phyloP scores from a whole-genome alignment of 2,797 vertebrate genomes.

The Lerista edwardsae region DNA sequence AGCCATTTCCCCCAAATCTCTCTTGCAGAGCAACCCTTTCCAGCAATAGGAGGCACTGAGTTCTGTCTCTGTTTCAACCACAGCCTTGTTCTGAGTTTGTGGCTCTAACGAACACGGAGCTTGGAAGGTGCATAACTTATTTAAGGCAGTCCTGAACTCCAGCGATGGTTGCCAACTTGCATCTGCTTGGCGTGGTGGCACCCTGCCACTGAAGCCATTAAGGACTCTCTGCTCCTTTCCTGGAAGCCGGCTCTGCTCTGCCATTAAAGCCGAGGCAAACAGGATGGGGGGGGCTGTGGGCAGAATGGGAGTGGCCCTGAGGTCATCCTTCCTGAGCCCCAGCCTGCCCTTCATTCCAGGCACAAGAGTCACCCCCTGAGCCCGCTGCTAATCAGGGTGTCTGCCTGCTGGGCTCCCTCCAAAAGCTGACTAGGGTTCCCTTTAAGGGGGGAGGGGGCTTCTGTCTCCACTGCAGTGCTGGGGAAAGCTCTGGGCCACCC shows the following conservation, averaged over 20 bases:
- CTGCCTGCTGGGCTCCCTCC: too few relatives aligned
- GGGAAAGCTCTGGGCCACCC: too few relatives aligned
- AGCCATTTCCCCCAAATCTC: not conserved
- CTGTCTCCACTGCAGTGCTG: too few relatives aligned
- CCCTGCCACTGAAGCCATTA: constrained; percentile 3
- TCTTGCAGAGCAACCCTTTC: not conserved
- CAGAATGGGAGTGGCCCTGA: too few relatives aligned
- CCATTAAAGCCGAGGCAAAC: not conserved
- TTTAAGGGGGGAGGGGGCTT: too few relatives aligned
- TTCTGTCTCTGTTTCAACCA: not conserved
- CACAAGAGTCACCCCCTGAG: too few relatives aligned
- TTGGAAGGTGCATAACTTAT: not conserved
- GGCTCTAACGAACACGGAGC: too few relatives aligned
- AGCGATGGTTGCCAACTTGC: not conserved
- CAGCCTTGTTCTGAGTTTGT: not conserved
- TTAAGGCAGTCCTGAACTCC: not conserved
- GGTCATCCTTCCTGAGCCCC: not conserved
- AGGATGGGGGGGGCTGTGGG: too few relatives aligned
- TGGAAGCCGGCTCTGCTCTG: not conserved
- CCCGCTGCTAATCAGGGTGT: too few relatives aligned
- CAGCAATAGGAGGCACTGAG: not conserved
- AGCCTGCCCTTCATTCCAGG: too few relatives aligned
- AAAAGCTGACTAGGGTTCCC: too few relatives aligned
- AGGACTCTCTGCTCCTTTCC: not conserved
- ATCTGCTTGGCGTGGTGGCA: not conserved